phyloP scores from a whole-genome alignment of 2,888 invertebrate species.

The Dryomyza anilis region DNA sequence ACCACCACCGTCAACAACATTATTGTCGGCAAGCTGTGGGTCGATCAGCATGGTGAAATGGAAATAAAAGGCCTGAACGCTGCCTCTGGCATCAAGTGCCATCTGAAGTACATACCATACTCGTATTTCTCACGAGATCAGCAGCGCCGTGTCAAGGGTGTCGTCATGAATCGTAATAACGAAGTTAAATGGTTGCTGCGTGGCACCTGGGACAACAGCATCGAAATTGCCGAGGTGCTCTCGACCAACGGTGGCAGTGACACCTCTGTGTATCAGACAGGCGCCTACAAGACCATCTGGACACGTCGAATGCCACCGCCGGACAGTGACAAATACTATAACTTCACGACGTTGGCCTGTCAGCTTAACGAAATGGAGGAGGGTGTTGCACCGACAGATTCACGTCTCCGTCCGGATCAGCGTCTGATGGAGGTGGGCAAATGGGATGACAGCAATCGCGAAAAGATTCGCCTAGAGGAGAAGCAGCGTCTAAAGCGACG shows the following conservation, averaged over 20 bases:
- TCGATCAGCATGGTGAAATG: slow-evolving; percentile 99
- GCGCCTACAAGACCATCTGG: slow-evolving; percentile 86
- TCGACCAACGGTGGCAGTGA: slow-evolving; percentile 70
- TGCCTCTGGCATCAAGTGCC: slow-evolving; percentile 88
- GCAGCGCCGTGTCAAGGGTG: slow-evolving; percentile 87
- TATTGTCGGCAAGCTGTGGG: slow-evolving; percentile 99
- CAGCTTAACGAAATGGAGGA: slow-evolving; percentile 95
- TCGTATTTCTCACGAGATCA: slow-evolving; percentile 97
- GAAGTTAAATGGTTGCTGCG: slow-evolving; percentile 78
- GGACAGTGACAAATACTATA: slow-evolving; percentile 80
- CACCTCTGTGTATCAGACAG: slow-evolving; percentile 92
- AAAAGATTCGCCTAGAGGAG: slow-evolving; percentile 89
- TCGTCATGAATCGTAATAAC: slow-evolving; percentile 74
- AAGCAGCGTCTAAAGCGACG: slow-evolving; percentile 87
- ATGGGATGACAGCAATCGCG: slow-evolving; percentile 89
- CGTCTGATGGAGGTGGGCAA: slow-evolving; percentile 93
- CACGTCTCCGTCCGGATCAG: slow-evolving; percentile 92
- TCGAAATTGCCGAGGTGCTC: slow-evolving; percentile 91
- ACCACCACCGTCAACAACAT: slow-evolving; percentile 99
- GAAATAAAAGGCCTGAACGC: slow-evolving; percentile 89
- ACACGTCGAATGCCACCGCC: slow-evolving; percentile 75
- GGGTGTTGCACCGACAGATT: slow-evolving; percentile 93
- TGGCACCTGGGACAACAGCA: slow-evolving; percentile 94
- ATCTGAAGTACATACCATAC: slow-evolving; percentile 96
- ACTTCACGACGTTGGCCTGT: slow-evolving; percentile 92